phyloP scores from a whole-genome alignment of 1,140 invertebrate genomes.

The Cherax quadricarinatus region DNA sequence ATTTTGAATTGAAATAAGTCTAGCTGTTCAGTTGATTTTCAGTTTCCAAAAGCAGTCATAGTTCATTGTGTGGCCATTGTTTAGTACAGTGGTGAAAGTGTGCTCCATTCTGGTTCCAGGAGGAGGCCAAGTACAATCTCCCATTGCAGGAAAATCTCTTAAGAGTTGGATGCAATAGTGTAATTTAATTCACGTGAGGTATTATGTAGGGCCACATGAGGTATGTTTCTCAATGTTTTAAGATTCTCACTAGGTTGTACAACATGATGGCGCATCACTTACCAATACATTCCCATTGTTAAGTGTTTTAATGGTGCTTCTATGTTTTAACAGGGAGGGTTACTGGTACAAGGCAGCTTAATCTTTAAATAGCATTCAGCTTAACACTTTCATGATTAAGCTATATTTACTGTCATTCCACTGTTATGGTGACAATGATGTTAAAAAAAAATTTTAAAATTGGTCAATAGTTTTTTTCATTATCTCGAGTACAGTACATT shows the following conservation, averaged over 20 bases:
- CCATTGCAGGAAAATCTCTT: conserved; percentile 29
- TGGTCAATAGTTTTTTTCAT: background rate
- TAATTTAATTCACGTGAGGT: conserved; percentile 4
- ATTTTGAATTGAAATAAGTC: background rate
- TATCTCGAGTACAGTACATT: background rate
- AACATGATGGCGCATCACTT: conserved; percentile 36
- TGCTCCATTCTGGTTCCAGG: background rate
- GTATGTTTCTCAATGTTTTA: conserved; percentile 31
- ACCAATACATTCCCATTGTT: conserved; percentile 59
- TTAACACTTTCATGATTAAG: conserved; percentile 30
- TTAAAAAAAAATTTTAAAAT: background rate
- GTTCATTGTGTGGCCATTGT: background rate
- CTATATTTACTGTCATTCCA: conserved; percentile 49
- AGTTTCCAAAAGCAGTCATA: background rate
- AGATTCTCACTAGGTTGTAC: conserved; percentile 56
- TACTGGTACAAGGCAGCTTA: conserved; percentile 51
- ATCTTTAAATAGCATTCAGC: conserved; percentile 11
- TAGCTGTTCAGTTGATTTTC: background rate
- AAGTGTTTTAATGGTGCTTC: conserved; percentile 55
- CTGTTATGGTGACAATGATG: conserved; percentile 35
- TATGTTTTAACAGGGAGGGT: conserved; percentile 40
- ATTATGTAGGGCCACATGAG: conserved; percentile 4
- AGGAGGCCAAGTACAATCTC: conserved; percentile 38
- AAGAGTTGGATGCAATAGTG: conserved; percentile 29
- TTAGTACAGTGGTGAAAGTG: background rate